These are phyloP conservation scores for Vultur gryphus DNA, from an alignment of 2,797 vertebrate genomes.

Conservation along the genomic window DNA sequence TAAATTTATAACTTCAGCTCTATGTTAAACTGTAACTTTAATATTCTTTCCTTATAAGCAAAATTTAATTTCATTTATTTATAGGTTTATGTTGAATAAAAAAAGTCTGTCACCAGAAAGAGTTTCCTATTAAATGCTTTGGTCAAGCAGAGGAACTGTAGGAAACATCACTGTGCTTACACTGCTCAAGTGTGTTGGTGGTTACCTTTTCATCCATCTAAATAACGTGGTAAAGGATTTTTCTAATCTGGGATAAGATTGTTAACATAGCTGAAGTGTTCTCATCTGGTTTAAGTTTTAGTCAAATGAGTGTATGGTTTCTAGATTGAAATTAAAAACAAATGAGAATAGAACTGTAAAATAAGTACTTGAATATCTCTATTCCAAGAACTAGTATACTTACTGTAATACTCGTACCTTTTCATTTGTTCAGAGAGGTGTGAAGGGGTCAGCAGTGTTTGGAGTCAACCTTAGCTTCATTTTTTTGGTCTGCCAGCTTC, in stretches of 20 bases:
- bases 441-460: background rate
- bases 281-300: background rate
- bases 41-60: background rate
- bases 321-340: background rate
- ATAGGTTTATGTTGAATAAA: background rate
- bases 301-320: background rate
- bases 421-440: background rate
- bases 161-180: background rate
- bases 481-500: background rate
- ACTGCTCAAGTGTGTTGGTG: background rate
- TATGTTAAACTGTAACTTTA: background rate
- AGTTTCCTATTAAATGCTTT: background rate
- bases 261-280: background rate
- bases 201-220: background rate
- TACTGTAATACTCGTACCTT: background rate
- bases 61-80: background rate
- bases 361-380: background rate
- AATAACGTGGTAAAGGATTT: background rate
- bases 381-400: background rate
- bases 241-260: background rate
- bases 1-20: background rate
- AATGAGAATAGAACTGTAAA: background rate
- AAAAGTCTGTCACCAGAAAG: no score
- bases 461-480: background rate
- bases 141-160: background rate